Conservation (phyloP, 2,113 vertebrate genomes). For the Panthera uncia region DNA sequence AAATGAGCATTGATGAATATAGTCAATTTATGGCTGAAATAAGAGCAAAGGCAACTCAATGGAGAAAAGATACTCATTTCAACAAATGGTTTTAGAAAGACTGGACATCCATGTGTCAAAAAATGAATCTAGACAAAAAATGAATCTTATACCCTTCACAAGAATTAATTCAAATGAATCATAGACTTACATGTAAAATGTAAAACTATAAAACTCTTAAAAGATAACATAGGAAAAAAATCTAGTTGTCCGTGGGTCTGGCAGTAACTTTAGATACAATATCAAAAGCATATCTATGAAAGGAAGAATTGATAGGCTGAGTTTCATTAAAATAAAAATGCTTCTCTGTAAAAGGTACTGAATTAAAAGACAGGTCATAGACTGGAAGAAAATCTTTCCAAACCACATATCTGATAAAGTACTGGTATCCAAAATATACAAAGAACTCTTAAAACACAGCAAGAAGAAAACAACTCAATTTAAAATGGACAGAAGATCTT, state of each 20-base stretch:
- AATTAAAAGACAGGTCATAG: neutral
- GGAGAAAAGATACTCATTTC: neutral
- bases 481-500: neutral
- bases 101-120: neutral
- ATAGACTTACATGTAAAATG: neutral
- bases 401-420: neutral
- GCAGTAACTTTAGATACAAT: neutral
- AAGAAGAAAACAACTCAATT: neutral
- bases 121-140: neutral
- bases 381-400: neutral
- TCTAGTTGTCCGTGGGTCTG: neutral
- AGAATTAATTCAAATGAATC: neutral
- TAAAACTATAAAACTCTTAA: neutral
- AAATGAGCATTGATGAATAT: neutral
- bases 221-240: neutral
- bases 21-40: neutral
- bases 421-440: neutral
- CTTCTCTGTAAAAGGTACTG: neutral
- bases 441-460: neutral
- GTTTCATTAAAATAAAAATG: neutral
- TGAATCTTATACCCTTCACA: neutral
- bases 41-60: neutral
- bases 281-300: neutral
- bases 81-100: neutral
- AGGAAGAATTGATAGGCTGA: neutral